Base-by-base conservation (phyloP, 1,140 invertebrate genomes). In the Zaprionus taronus region DNA sequence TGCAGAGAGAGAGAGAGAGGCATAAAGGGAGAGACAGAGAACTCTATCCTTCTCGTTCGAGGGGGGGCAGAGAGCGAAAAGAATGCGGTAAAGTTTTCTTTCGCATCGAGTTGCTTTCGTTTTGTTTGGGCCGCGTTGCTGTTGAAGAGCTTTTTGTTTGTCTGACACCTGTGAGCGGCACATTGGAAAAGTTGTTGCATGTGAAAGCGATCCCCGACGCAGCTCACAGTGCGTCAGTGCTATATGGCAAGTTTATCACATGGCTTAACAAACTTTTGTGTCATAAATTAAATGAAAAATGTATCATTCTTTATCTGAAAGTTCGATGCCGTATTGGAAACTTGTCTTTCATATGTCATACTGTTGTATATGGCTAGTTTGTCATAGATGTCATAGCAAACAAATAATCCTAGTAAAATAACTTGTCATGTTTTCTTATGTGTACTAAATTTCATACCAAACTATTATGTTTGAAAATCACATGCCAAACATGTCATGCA, bases 71-170 rank as follows among this genome's bases (percentile, higher is more conserved):
- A 5, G 2, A 17, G n/a, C 41, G 41, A 22, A 47, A 65, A 69
- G 72, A 79, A 76, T 79, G 62, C 76, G 57, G 38, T 71, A 86
- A 82, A 79, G 69, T 86, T 86, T 81, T 69, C 77, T 79, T 85
- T 79, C 68, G 62, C 81, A 65, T 68, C 51, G 63, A 67, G 69
- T 72, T 61, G 63, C 58, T 34, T 56, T 63, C 51, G 20, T 49
- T 44, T 57, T 44, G 34, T 31, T 51, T 57, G 49, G 14, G 41
- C 34, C 34, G 26, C 36, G 47, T 51, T 63, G 38, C 44, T 64
- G 36, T 51, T 65, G 44, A 57, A 67, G 51, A 28, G 28, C 24
- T 20, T 57, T 49, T 57, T 47, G 61, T 60, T 49, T 61, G 72
- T 24, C 65, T 34, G 66, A 75, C 72, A 75, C 72, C 72, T 75